A percentile compares a stretch with the other conserved stretches of the same genome.
phyloP scores from a whole-genome alignment of 23 tunicate species.

The Trididemnum clinides region DNA sequence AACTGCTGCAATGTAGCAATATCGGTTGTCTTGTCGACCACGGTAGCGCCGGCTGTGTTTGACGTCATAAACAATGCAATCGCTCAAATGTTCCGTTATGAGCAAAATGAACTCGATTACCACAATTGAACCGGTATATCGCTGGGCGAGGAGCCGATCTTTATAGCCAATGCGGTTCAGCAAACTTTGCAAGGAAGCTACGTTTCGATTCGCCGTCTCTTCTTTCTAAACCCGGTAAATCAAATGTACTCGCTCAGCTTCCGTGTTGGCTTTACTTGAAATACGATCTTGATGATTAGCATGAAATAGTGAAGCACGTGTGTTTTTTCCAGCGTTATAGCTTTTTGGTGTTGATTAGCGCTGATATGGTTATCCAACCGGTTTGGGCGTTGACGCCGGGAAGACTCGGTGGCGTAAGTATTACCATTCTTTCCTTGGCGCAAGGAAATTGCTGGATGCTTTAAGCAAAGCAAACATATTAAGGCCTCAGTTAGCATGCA shows the following conservation, averaged over 20 bases:
- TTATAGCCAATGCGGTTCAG: background rate
- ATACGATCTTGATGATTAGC: background rate
- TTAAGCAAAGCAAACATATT: no score
- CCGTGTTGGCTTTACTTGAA: background rate
- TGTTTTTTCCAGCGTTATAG: background rate
- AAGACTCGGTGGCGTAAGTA: background rate
- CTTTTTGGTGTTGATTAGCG: background rate
- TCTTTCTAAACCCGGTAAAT: background rate
- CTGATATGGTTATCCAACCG: background rate
- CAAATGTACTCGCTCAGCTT: background rate
- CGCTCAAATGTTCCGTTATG: background rate
- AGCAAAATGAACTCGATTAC: background rate
- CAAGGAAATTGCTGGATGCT: no score
- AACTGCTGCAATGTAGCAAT: no score
- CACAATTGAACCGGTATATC: background rate
- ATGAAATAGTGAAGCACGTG: background rate
- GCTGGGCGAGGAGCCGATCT: background rate
- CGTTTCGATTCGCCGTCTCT: background rate
- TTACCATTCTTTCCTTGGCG: background rate
- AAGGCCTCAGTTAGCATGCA: no score
- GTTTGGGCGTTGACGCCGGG: background rate
- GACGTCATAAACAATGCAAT: background rate
- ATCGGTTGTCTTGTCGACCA: background rate
- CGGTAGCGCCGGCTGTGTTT: background rate
- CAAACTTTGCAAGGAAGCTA: background rate